phyloP scores from a whole-genome alignment of 2,797 vertebrate genomes.

The Anguilla megastoma region DNA sequence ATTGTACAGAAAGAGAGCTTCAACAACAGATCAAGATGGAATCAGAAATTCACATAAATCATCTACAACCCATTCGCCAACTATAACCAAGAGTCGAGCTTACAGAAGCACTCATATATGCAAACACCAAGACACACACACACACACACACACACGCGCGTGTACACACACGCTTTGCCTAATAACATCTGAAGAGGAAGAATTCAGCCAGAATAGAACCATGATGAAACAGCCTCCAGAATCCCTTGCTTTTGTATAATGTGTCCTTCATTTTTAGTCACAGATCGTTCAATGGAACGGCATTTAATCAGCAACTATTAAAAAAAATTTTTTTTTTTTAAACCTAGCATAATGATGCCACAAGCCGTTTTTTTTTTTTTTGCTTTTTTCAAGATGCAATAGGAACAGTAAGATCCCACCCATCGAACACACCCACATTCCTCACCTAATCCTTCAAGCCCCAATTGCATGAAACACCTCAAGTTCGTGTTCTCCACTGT shows the following conservation, averaged over 20 bases:
- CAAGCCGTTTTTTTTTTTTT: neutral
- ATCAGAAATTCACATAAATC: constrained; percentile 51
- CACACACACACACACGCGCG: constrained; percentile 45
- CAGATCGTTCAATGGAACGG: constrained; percentile 59
- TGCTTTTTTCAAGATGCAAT: neutral
- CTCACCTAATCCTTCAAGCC: constrained; percentile 8
- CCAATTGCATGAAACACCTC: constrained; percentile 21
- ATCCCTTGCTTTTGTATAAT: constrained; percentile 39
- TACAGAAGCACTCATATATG: neutral
- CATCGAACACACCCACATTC: neutral
- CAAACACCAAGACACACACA: constrained; percentile 27
- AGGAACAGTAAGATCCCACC: neutral
- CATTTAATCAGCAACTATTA: constrained; percentile 57
- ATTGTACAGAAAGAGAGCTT: constrained; percentile 58
- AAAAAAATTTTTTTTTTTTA: constrained; percentile 63
- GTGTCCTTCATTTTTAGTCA: constrained; percentile 66
- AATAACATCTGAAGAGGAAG: neutral
- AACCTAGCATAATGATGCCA: neutral
- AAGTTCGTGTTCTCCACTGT: neutral
- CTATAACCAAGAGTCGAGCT: neutral
- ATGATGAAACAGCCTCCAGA: constrained; percentile 30
- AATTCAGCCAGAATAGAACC: constrained; percentile 21
- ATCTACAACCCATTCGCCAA: constrained; percentile 53
- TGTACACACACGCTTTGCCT: constrained; percentile 37
- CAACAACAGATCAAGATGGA: constrained; percentile 51